Base-by-base conservation (phyloP, 1,140 invertebrate genomes). In the Schlechtendalia chinensis region DNA sequence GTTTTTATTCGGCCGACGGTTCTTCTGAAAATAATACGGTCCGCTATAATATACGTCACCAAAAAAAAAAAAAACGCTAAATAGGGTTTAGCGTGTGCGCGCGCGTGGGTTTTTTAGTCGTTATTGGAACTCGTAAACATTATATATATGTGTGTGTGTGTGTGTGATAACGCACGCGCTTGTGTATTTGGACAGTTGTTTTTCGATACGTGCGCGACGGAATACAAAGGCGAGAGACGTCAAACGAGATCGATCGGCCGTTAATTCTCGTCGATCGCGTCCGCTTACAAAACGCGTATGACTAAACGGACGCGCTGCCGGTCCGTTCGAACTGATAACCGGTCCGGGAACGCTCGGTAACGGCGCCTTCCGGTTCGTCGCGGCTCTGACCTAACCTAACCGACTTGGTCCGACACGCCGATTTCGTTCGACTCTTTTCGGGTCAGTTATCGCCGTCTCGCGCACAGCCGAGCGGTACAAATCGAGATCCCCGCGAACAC, bases 11-110 rank as follows among this genome's bases (percentile, higher is more conserved):
- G 3, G 50, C 54, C 32, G 39, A 61, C 75, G 45, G 63, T 77
- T 77, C 50, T 77, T 77, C 24, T 19, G 61, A 79, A 79, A 79
- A 79, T 79, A 79, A 79, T 63, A 79, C 39, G 72, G n/a, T 19
- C 72, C 54, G 54, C 19, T 39, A 50, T 19, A 24, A 5, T 61
- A 29, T 53, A 74, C 71, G 24, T 50, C 24, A 29, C 32, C 32
- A 39, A 39, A 39, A 39, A 39, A 50, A 24, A 58, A 75, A 58
- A 58, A 77, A 29, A 54, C n/a, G n/a, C 72, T 77, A 59, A 77
- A 77, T 56, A 56, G 54, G 72, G 50, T 54, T 69, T 67, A 67
- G 8, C 1, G 5, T 50, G 16, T 54, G n/a, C n/a, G n/a, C n/a
- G n/a, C n/a, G n/a, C n/a, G n/a, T 54, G 29, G 45, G 53, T 72